Evolutionary conservation across 1,140 invertebrate genomes (phyloP), one percentile per base, ranked within the genome.

Genomic region (Sminthurides bifidus): DNA sequence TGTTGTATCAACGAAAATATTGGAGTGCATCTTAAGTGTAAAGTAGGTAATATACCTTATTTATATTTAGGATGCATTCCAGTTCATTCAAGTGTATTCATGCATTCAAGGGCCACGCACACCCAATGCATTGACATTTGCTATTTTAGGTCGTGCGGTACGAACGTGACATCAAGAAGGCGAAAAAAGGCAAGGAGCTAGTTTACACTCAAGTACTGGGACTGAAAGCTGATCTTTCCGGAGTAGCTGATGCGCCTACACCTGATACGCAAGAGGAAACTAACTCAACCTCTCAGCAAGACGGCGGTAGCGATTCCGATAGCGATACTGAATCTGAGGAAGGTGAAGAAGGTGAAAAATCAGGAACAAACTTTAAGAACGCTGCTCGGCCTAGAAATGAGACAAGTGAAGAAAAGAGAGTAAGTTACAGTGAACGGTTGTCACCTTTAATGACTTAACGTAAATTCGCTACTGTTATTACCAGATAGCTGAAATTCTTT

Each of bases 201-300:
- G 74, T 83, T 49, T 94, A 93, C 67, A 84, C 85, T 63, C 91
- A 84, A 52, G 75, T 94, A 40, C 79, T 85, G 24, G 91, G 88
- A 2, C 75, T 94, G 44, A 90, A 84, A 69, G 71, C 79, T 21
- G 84, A 90, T 70, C 70, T 93, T 24, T 81, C 81, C 3, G 83
- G 84, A 35, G 79, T 86, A 3, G 63, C 61, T 44, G 63, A 58
- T 24, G 26, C 33, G 15, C 19, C 19, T 29, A 24, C n/a, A 45
- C 17, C n/a, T n/a, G n/a, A n/a, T n/a, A n/a, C n/a, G n/a, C 27
- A 46, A 53, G 6, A 58, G 55, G 38, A 64, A 56, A 21, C n/a
- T 41, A 17, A 6, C 5, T 41, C n/a, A 8, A 17, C 6, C n/a
- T 6, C 6, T n/a, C 6, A 6, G 17, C 4, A 6, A 41, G 6